These are phyloP conservation scores for Eira barbara DNA, from an alignment of 2,113 vertebrate species.

Conservation along the genomic window DNA sequence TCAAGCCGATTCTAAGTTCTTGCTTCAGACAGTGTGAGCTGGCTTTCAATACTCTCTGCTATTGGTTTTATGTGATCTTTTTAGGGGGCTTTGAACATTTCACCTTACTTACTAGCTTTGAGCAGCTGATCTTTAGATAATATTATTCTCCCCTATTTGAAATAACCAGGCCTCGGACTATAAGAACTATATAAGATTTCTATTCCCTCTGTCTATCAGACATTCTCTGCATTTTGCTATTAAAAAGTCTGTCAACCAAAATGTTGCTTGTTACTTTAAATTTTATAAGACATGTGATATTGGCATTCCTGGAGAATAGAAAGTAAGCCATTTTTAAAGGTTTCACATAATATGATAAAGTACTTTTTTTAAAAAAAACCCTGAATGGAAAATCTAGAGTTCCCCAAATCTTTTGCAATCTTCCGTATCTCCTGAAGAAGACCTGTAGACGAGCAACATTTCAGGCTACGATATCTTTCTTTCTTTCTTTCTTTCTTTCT, in stretches of 20 bases:
- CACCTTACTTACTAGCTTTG: neutral
- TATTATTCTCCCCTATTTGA: neutral
- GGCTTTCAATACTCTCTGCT: neutral
- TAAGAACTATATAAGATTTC: neutral
- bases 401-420: neutral
- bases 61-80: neutral
- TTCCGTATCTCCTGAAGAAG: neutral
- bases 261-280: neutral
- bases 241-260: neutral
- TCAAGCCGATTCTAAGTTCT: neutral
- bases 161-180: neutral
- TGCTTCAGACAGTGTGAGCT: neutral
- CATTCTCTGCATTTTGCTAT: neutral
- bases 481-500: neutral
- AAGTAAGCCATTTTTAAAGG: neutral
- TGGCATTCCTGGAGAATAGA: neutral
- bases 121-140: neutral
- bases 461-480: neutral
- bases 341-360: neutral
- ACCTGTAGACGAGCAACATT: neutral
- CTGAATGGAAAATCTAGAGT: neutral
- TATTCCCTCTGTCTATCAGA: neutral
- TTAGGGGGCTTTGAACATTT: neutral
- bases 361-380: neutral
- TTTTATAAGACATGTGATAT: neutral